A percentile compares a stretch with the other conserved stretches of the same genome.
Evolutionary conservation across 2,113 vertebrate species (phyloP).

Genomic region (Ptilorrhoa leucosticta): DNA sequence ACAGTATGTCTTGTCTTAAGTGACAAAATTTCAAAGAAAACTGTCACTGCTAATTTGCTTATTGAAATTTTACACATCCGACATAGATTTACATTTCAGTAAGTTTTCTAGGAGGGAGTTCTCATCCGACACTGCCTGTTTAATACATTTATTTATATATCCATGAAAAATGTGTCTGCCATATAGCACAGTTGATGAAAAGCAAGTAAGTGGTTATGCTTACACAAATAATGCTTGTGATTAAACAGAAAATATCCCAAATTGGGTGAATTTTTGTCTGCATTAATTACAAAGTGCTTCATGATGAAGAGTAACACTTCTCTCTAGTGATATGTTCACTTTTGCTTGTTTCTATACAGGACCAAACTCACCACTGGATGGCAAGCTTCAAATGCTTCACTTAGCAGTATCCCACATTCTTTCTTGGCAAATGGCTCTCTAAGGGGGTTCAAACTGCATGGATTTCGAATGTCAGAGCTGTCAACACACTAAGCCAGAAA

Average conservation of each 20-base stretch:
- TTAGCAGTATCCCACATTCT: conserved; percentile 85
- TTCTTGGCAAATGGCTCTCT: conserved; percentile 92
- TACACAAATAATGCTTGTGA: neutral
- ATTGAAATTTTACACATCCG: neutral
- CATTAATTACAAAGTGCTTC: neutral
- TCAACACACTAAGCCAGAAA: conserved; percentile 84
- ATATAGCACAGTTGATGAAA: neutral
- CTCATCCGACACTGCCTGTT: neutral
- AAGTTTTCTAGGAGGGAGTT: neutral
- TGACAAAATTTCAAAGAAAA: neutral
- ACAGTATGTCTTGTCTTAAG: neutral
- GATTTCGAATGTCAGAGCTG: conserved; percentile 87
- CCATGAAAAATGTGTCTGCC: fast-evolving
- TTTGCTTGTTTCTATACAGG: neutral
- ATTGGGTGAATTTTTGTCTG: neutral
- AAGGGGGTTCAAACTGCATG: conserved; percentile 87
- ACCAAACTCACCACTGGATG: conserved; percentile 89
- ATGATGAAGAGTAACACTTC: neutral
- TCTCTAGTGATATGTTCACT: neutral
- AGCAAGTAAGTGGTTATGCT: neutral
- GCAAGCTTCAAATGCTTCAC: conserved; percentile 91
- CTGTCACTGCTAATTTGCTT: neutral
- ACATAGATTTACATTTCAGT: neutral
- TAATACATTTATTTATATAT: neutral
- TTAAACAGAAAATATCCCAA: neutral